Percentiles rank a stretch among this genome's conserved stretches.
These are phyloP conservation scores for Hirtodrosophila histrioides DNA, from an alignment of 2,888 invertebrate species.

Conservation along the genomic window DNA sequence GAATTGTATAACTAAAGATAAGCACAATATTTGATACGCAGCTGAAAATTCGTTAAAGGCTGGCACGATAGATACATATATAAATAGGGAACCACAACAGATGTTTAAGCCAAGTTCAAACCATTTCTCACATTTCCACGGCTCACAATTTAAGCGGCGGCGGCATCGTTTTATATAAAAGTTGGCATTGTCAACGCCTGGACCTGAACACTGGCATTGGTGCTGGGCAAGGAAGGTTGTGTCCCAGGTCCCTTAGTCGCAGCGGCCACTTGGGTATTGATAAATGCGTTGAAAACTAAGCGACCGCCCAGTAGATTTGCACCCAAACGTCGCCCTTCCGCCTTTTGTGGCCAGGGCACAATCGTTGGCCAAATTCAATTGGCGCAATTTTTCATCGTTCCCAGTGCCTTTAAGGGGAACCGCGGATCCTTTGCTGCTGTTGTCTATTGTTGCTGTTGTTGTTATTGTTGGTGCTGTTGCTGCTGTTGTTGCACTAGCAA, in stretches of 20 bases:
- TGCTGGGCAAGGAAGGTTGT: slow-evolving; percentile 21
- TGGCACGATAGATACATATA: background rate
- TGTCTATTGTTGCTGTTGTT: slow-evolving; percentile 44
- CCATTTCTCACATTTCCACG: slow-evolving; percentile 49
- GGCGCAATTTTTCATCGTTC: slow-evolving; percentile 81
- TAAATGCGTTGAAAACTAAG: slow-evolving; percentile 81
- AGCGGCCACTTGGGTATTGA: slow-evolving; percentile 76
- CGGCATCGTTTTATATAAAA: slow-evolving; percentile 44
- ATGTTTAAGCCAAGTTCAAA: slow-evolving; percentile 45
- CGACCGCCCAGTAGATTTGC: slow-evolving; percentile 80
- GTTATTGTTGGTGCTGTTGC: slow-evolving; percentile 39
- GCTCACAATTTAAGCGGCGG: slow-evolving; percentile 29
- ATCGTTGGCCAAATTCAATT: slow-evolving; percentile 82
- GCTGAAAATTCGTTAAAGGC: too few species aligned
- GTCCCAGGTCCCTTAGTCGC: slow-evolving; percentile 32
- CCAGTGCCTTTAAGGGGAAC: slow-evolving; percentile 64
- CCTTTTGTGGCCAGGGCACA: slow-evolving; percentile 51
- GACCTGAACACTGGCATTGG: slow-evolving; percentile 17
- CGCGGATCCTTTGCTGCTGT: slow-evolving; percentile 63
- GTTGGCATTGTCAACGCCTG: slow-evolving; percentile 70
- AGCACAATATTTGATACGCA: too few species aligned
- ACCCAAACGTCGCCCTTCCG: slow-evolving; percentile 51
- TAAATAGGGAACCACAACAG: slow-evolving; percentile 22
- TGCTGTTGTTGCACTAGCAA: slow-evolving; percentile 59
- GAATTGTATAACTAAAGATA: too few species aligned